Evolutionary conservation across 1,140 invertebrate genomes (phyloP).

Genomic region (Mactra quadrangularis): DNA sequence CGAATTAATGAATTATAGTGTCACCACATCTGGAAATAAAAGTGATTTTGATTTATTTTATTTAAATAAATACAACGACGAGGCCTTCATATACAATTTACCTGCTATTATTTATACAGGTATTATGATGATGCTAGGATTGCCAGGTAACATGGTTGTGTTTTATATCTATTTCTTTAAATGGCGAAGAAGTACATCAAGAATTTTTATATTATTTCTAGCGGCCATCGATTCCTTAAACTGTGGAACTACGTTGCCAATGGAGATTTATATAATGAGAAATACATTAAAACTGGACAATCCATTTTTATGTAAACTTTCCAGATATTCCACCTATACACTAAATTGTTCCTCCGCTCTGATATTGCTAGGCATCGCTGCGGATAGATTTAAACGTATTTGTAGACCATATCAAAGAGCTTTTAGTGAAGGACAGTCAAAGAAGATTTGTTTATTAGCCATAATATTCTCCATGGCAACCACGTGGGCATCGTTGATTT

Average conservation of each 20-base stretch:
- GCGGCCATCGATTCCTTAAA: constrained; percentile 51
- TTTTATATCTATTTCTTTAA: constrained; percentile 59
- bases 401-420: constrained; percentile 42
- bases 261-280: constrained; percentile 55
- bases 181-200: constrained; percentile 48
- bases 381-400: constrained; percentile 44
- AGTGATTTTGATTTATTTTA: too few relatives aligned
- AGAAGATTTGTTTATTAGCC: constrained; percentile 27
- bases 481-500: constrained; percentile 37
- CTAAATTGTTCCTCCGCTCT: constrained; percentile 37
- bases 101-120: constrained; percentile 50
- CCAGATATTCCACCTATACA: constrained; percentile 44
- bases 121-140: constrained; percentile 46
- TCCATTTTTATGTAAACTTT: constrained; percentile 32
- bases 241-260: constrained; percentile 46
- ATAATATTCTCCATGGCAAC: constrained; percentile 8
- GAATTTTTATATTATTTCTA: constrained; percentile 57
- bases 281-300: constrained; percentile 28
- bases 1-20: too few relatives aligned
- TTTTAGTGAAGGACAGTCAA: constrained; percentile 20
- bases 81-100: neutral
- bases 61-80: neutral
- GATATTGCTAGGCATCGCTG: constrained; percentile 39
- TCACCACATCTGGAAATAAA: too few relatives aligned
- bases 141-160: constrained; percentile 59